phyloP scores from a whole-genome alignment of 2,113 vertebrate species.

The Actenoides lindsayi region DNA sequence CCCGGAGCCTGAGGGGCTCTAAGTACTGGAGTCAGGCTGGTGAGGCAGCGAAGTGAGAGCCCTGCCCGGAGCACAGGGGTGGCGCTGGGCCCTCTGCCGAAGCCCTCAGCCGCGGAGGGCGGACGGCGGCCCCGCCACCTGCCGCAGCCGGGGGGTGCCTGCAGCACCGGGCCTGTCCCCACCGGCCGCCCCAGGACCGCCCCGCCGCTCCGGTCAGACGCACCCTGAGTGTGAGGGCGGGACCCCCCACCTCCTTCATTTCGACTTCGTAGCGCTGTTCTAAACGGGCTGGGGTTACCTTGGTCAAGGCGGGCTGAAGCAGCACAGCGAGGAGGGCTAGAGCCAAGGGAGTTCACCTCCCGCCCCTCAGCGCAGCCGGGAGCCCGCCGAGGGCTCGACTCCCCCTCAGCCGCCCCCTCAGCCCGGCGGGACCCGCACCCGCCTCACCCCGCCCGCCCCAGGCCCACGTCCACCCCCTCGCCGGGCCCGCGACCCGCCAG shows the following conservation, averaged over 20 bases:
- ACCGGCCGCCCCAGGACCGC: neutral
- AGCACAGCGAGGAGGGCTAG: fast-evolving
- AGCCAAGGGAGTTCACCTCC: fast-evolving
- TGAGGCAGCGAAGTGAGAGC: neutral
- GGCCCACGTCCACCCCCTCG: no score
- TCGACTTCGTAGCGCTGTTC: neutral
- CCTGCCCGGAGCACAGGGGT: neutral
- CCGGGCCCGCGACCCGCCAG: no score
- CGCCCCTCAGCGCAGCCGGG: neutral
- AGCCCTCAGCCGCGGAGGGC: neutral
- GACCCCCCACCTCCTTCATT: neutral
- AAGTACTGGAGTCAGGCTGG: fast-evolving
- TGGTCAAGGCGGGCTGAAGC: fast-evolving
- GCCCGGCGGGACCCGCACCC: no score
- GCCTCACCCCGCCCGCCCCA: no score
- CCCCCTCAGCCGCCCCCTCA: no score
- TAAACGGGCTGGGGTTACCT: neutral
- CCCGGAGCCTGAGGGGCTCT: neutral
- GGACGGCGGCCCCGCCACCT: neutral
- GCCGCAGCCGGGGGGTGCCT: no score
- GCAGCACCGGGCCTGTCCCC: neutral
- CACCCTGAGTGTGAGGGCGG: neutral
- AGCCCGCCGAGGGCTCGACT: neutral
- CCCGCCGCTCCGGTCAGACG: neutral
- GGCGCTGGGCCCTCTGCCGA: fast-evolving